A percentile compares a stretch with the other conserved stretches of the same genome.
phyloP scores from a whole-genome alignment of 2,888 invertebrate species.

The Dendrolimus houi region DNA sequence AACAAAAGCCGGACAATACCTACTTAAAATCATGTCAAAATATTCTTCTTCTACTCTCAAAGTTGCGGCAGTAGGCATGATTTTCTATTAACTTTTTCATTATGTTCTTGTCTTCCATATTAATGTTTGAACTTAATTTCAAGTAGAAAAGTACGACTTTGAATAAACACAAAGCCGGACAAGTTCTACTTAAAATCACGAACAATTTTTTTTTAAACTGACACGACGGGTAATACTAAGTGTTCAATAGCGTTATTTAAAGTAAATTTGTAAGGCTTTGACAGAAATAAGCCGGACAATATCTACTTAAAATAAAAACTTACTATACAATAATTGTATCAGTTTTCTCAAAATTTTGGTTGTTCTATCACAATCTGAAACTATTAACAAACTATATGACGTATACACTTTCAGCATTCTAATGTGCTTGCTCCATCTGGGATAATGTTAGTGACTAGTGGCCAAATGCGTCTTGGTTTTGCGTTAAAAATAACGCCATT shows the following conservation, averaged over 20 bases:
- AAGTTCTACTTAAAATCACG: conserved; percentile 22
- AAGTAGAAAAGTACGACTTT: conserved; percentile 20
- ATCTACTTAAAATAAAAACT: conserved; percentile 23
- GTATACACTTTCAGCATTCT: no score
- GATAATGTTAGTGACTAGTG: no score
- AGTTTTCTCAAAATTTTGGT: no score
- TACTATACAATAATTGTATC: not conserved
- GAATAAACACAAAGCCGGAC: conserved; percentile 19
- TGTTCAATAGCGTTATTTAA: conserved; percentile 4
- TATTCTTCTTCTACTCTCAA: not conserved
- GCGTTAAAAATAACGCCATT: no score
- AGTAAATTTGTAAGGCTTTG: conserved; percentile 11
- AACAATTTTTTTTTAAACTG: conserved; percentile 2
- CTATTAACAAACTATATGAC: no score
- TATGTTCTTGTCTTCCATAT: not conserved
- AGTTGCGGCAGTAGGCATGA: not conserved
- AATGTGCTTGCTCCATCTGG: no score
- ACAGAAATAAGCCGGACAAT: conserved; percentile 13
- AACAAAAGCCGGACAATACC: conserved; percentile 23
- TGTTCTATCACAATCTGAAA: no score
- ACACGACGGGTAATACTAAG: no score
- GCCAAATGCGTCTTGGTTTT: no score
- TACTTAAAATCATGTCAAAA: conserved; percentile 17
- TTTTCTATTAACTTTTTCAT: not conserved
- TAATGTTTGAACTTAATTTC: conserved; percentile 5